Base-by-base conservation (phyloP, 1,140 invertebrate species). In the Platorchestia sp. region DNA sequence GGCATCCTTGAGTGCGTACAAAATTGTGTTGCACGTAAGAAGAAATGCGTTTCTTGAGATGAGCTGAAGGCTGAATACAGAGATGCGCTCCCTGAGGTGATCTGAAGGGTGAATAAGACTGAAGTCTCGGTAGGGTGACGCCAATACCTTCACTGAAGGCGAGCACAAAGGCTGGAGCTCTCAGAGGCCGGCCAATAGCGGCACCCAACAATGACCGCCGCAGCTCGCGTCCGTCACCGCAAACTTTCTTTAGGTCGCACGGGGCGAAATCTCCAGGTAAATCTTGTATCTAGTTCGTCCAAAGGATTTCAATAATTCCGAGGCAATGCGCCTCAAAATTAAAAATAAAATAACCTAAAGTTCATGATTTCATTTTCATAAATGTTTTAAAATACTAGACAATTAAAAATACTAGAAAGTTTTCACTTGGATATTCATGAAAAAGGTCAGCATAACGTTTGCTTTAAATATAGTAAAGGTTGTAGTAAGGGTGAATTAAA, bases 111-210 rank as follows among this genome's bases (percentile, higher is more conserved):
- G 27, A 75, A 75, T 75, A 75, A 75, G 10, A 36, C 59, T 10
- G 36, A 75, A 75, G 59, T 75, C 59, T 14, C 27, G 59, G 87
- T 44, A 22, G 43, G 41, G 36, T 42, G 87, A 89, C 42, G 87
- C 87, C 36, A 89, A 89, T 89, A 89, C 87, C 87, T 42, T 89
- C 87, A 42, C 42, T 89, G 7, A 89, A 89, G 43, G 87, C 41
- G n/a, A n/a, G 87, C 87, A 89, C 87, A 89, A 89, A 89, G 27
- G 87, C 41, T 19, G 43, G 43, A 44, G 41, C 87, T 89, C 41
- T 89, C n/a, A 89, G 87, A 89, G 87, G 87, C 87, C 5, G 87
- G 87, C 87, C 87, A 89, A 89, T 89, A 89, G n/a, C 87, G n/a
- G 27, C 87, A 41, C 87, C 87, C 41, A 89, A 89, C 87, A 89